Conservation (phyloP, 2,113 vertebrate species). For the Elachura formosa region DNA sequence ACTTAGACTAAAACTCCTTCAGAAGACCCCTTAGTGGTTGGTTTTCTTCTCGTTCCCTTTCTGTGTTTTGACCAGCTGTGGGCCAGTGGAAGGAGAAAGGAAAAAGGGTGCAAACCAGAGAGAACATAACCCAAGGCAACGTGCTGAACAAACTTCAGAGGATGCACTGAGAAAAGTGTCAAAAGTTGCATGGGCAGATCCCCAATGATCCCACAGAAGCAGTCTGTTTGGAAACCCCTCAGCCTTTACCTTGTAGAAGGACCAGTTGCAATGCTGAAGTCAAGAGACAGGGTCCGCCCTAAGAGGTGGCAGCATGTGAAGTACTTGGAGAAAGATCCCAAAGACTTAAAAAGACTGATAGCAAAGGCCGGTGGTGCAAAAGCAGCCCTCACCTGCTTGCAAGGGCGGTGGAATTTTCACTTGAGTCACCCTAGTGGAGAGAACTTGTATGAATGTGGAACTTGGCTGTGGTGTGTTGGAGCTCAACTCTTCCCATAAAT, state of each 20-base stretch:
- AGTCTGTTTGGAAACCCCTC: not conserved
- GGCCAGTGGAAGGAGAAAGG: not conserved
- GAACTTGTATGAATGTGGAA: not conserved
- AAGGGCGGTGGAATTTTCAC: not conserved
- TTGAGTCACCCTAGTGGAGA: not conserved
- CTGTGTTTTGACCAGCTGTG: not conserved
- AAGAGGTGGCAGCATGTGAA: accelerated
- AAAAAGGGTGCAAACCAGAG: not conserved
- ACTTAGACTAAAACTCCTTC: not conserved
- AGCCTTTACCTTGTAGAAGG: not conserved
- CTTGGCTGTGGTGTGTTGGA: not conserved
- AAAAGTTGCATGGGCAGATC: not conserved
- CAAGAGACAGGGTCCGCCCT: not conserved
- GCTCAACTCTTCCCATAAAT: not conserved
- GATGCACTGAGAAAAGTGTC: not conserved
- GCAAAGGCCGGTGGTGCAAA: not conserved
- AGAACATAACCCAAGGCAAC: not conserved
- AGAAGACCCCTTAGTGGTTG: not conserved
- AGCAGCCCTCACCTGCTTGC: not conserved
- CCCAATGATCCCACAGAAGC: not conserved
- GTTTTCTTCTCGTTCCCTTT: not conserved
- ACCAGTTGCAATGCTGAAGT: not conserved
- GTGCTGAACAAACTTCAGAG: not conserved
- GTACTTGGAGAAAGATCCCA: not conserved
- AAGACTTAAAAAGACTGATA: not conserved